phyloP scores from a whole-genome alignment of 2,888 invertebrate genomes.

The Habroteleia sp. region DNA sequence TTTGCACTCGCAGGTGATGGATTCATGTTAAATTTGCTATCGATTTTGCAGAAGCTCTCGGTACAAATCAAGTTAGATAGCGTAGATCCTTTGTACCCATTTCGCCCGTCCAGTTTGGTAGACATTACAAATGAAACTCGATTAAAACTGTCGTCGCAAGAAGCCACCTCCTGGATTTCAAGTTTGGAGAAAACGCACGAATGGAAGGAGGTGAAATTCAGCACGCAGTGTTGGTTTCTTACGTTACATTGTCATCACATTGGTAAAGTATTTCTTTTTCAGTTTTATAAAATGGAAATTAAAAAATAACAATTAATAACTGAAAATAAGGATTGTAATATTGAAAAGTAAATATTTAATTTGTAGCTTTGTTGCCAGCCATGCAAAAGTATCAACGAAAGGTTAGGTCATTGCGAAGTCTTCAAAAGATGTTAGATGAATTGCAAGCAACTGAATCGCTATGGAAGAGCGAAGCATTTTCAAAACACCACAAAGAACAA shows the following conservation, averaged over 20 bases:
- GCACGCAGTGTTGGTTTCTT: slow-evolving; percentile 98
- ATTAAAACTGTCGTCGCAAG: slow-evolving; percentile 90
- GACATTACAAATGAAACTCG: slow-evolving; percentile 91
- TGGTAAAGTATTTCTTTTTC: no score
- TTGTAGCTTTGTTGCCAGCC: slow-evolving; percentile 89
- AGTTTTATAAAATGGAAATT: no score
- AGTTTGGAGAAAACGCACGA: slow-evolving; percentile 84
- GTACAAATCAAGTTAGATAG: slow-evolving; percentile 94
- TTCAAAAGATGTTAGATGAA: slow-evolving; percentile 94
- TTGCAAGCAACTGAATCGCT: slow-evolving; percentile 90
- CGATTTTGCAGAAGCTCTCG: slow-evolving; percentile 94
- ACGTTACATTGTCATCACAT: slow-evolving; percentile 97
- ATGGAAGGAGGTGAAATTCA: slow-evolving; percentile 93
- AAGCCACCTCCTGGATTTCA: slow-evolving; percentile 89
- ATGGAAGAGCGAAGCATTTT: slow-evolving; percentile 90
- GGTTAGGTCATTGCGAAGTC: slow-evolving; percentile 89
- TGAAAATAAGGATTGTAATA: no score
- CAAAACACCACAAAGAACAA: slow-evolving; percentile 90
- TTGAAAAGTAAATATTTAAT: no score
- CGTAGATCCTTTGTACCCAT: slow-evolving; percentile 94
- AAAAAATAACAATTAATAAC: slow-evolving; percentile 6
- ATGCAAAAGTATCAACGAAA: slow-evolving; percentile 91
- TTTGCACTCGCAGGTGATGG: slow-evolving; percentile 94
- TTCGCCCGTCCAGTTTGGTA: slow-evolving; percentile 89
- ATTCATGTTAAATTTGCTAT: slow-evolving; percentile 96